Percentiles rank a stretch among this genome's conserved stretches.
Evolutionary conservation across 2,797 vertebrate genomes (phyloP).

Genomic region (Schizopygopsis malacanthus): DNA sequence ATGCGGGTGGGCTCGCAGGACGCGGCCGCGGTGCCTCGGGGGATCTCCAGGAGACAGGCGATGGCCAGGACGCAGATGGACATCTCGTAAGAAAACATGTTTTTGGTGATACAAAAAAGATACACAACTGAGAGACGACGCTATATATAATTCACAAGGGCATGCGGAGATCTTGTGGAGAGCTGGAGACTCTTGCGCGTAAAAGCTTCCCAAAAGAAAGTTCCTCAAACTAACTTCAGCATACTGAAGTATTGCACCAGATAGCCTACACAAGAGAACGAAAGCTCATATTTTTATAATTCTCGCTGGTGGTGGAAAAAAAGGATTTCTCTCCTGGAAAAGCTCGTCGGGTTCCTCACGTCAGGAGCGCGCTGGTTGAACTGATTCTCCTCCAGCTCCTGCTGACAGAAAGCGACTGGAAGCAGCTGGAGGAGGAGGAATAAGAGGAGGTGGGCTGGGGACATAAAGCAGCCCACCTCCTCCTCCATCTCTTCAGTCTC

Average conservation of each 20-base stretch:
- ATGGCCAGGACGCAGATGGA: conserved; percentile 70
- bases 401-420: conserved; percentile 29
- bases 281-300: conserved; percentile 25
- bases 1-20: conserved; percentile 93
- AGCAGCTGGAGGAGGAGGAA: conserved; percentile 35
- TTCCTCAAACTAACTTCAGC: conserved; percentile 49
- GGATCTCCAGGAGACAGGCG: conserved; percentile 72
- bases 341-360: conserved; percentile 16
- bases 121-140: neutral
- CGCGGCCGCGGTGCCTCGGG: conserved; percentile 72
- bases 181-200: conserved; percentile 31
- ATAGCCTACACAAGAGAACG: neutral
- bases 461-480: conserved; percentile 36
- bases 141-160: conserved; percentile 29
- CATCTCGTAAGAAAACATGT: conserved; percentile 72
- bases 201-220: conserved; percentile 30
- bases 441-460: conserved; percentile 41
- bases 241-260: conserved; percentile 44
- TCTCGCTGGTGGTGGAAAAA: conserved; percentile 6
- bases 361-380: conserved; percentile 39
- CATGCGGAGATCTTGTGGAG: conserved; percentile 31
- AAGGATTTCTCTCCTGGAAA: conserved; percentile 23
- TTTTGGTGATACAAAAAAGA: neutral
- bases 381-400: conserved; percentile 37
- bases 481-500: conserved; percentile 38